Evolutionary conservation across 1,140 invertebrate species (phyloP).

Genomic region (Drosophila mauritiana): DNA sequence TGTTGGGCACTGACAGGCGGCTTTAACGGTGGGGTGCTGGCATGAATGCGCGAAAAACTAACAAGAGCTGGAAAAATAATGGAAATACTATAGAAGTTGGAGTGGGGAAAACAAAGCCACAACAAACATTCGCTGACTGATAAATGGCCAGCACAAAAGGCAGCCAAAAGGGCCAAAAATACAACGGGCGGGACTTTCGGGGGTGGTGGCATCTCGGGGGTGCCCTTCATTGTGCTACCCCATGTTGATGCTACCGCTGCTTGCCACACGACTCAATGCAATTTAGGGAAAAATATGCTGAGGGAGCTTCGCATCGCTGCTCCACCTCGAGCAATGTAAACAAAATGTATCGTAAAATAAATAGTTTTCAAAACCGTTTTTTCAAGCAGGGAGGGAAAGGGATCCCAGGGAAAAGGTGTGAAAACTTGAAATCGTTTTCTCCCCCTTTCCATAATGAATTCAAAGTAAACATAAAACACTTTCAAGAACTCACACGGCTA

Average conservation of each 20-base stretch:
- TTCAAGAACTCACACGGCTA: constrained; percentile 55
- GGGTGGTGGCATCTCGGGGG: constrained; percentile 44
- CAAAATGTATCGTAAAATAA: constrained; percentile 75
- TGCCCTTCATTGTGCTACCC: constrained; percentile 58
- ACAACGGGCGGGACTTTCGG: background rate
- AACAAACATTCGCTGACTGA: constrained; percentile 62
- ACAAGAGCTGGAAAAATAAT: constrained; percentile 41
- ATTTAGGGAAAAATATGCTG: constrained; percentile 66
- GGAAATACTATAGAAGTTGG: constrained; percentile 17
- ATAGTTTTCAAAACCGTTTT: constrained; percentile 70
- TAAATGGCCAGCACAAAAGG: constrained; percentile 67
- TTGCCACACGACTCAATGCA: constrained; percentile 56
- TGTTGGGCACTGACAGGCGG: constrained; percentile 58
- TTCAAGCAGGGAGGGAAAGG: constrained; percentile 16
- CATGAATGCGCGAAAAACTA: constrained; percentile 69
- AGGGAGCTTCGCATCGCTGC: constrained; percentile 22
- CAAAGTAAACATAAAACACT: constrained; percentile 64
- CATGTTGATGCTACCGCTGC: constrained; percentile 17
- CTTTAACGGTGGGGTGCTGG: background rate
- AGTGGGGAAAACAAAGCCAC: constrained; percentile 17
- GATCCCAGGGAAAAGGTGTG: constrained; percentile 17
- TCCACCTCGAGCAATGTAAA: constrained; percentile 46
- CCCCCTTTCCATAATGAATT: constrained; percentile 31
- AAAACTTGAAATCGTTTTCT: constrained; percentile 12
- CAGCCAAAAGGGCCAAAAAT: constrained; percentile 1